These are phyloP conservation scores for Gallinago nigripennis DNA, from an alignment of 2,797 vertebrate species.

Conservation along the genomic window DNA sequence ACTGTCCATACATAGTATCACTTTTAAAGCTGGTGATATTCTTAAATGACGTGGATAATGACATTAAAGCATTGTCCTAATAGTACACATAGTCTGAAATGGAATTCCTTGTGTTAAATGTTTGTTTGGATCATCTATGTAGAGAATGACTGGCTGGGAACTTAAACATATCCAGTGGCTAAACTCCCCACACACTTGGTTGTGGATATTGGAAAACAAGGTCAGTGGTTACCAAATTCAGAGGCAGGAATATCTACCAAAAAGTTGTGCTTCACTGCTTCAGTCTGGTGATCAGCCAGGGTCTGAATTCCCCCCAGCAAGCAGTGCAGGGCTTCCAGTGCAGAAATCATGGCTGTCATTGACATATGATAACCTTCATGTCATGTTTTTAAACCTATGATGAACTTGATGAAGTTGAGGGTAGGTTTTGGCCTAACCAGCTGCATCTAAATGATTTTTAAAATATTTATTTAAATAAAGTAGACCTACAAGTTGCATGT, in stretches of 20 bases:
- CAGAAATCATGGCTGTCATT: neutral
- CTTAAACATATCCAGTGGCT: neutral
- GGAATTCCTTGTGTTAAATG: neutral
- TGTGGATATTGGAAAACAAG: neutral
- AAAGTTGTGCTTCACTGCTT: neutral
- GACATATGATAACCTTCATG: neutral
- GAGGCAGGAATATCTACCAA: neutral
- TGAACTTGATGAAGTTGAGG: neutral
- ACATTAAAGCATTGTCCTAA: constrained; percentile 18
- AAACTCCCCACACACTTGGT: neutral
- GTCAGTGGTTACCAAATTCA: neutral
- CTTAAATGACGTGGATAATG: constrained; percentile 19
- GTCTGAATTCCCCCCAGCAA: neutral
- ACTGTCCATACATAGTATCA: neutral
- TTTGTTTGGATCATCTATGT: neutral
- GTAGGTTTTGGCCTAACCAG: constrained; percentile 30
- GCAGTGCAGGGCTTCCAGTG: neutral
- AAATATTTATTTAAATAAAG: constrained; percentile 55
- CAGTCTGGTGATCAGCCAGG: neutral
- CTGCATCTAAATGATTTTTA: constrained; percentile 37
- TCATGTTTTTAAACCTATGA: neutral
- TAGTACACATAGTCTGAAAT: neutral
- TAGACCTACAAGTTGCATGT: constrained; percentile 63
- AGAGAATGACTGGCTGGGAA: neutral
- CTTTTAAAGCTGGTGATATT: constrained; percentile 8